phyloP scores from a whole-genome alignment of 2,797 vertebrate species.

The Falco cherrug region DNA sequence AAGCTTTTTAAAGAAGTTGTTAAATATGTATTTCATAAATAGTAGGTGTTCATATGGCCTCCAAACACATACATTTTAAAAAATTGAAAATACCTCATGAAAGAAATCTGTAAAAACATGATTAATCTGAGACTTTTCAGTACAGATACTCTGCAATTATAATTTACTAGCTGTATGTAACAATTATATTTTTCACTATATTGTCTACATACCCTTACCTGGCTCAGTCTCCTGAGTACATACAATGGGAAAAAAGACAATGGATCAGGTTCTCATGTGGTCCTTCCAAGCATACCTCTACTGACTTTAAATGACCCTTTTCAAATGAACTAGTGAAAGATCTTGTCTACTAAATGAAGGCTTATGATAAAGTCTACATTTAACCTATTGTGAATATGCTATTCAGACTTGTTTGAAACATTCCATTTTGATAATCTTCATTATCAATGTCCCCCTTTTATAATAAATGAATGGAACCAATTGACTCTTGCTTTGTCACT shows the following conservation, averaged over 20 bases:
- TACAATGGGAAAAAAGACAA: background rate
- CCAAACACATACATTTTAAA: background rate
- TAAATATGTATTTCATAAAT: conserved; percentile 11
- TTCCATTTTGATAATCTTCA: background rate
- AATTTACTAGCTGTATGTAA: background rate
- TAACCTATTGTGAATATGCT: background rate
- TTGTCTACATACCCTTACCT: background rate
- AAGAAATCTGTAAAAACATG: background rate
- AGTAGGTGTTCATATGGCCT: background rate
- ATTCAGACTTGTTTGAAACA: background rate
- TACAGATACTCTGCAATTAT: background rate
- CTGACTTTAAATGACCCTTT: background rate
- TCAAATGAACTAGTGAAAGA: background rate
- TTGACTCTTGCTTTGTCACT: background rate
- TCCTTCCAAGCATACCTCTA: background rate
- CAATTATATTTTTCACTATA: background rate
- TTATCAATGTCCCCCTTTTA: background rate
- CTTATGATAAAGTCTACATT: background rate
- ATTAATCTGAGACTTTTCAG: background rate
- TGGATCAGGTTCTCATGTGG: background rate
- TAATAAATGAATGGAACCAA: background rate
- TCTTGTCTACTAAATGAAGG: background rate
- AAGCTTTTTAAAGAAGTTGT: background rate
- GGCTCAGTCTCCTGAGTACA: background rate
- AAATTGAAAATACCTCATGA: background rate